phyloP scores from a whole-genome alignment of 2,888 invertebrate species.

The Baccha elongata region DNA sequence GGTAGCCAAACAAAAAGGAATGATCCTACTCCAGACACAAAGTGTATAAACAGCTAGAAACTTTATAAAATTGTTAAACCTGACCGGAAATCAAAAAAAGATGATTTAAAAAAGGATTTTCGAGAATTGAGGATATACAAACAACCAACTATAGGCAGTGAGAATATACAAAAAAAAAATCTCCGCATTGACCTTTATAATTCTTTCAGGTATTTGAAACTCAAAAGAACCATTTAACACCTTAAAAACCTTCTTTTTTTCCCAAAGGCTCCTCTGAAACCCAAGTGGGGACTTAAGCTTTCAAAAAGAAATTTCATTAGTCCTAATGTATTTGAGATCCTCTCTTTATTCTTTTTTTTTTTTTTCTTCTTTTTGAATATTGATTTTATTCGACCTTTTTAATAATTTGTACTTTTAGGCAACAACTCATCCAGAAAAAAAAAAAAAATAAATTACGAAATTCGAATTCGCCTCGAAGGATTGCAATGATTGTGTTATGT shows the following conservation, averaged over 20 bases:
- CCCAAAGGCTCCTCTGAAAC: not conserved
- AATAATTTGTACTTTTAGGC: conserved; percentile 25
- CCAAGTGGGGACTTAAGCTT: conserved; percentile 27
- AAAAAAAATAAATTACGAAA: not conserved
- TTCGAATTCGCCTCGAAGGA: conserved; percentile 50
- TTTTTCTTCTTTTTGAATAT: not conserved
- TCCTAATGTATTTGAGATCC: conserved; percentile 8
- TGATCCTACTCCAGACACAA: conserved; percentile 14
- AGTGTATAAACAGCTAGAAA: conserved; percentile 1
- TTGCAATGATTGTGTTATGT: conserved; percentile 50
- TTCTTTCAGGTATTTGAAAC: conserved; percentile 41
- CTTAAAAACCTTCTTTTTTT: conserved; percentile 14
- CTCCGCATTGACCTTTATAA: conserved; percentile 42
- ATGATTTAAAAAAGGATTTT: not conserved
- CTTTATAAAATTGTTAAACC: conserved; percentile 26
- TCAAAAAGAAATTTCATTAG: conserved; percentile 37
- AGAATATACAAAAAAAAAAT: conserved; percentile 17
- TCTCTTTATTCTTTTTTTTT: not conserved
- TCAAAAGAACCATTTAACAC: conserved; percentile 51
- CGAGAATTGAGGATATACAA: conserved; percentile 2
- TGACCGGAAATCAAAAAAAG: conserved; percentile 25
- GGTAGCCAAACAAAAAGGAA: not conserved
- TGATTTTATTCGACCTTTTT: conserved; percentile 25
- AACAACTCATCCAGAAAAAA: conserved; percentile 3
- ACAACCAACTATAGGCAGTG: conserved; percentile 2